phyloP scores from a whole-genome alignment of 2,888 invertebrate genomes.

The Lycia hirtaria region DNA sequence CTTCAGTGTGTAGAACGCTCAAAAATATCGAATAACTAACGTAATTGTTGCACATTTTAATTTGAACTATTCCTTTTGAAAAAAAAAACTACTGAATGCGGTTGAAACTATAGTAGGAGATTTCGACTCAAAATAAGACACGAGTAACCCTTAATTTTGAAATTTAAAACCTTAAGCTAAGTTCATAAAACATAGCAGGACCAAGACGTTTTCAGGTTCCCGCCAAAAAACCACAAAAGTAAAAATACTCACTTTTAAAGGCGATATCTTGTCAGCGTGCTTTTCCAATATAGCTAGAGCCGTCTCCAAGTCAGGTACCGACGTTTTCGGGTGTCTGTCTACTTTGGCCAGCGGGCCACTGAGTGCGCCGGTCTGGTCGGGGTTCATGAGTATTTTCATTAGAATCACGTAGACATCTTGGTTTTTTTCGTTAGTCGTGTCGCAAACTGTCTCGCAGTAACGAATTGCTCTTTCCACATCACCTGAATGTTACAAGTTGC shows the following conservation, averaged over 20 bases:
- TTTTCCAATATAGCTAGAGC: conserved; percentile 93
- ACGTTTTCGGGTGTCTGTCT: conserved; percentile 85
- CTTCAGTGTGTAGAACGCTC: too few relatives aligned
- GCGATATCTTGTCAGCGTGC: conserved; percentile 94
- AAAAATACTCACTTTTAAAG: conserved; percentile 87
- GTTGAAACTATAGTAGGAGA: too few relatives aligned
- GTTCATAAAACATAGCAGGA: too few relatives aligned
- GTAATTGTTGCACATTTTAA: too few relatives aligned
- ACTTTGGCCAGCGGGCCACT: conserved; percentile 77
- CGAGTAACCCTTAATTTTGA: too few relatives aligned
- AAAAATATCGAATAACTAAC: too few relatives aligned
- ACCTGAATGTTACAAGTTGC: conserved; percentile 68
- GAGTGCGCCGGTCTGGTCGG: conserved; percentile 60
- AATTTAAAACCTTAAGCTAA: too few relatives aligned
- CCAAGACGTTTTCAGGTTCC: too few relatives aligned
- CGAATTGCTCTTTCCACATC: conserved; percentile 93
- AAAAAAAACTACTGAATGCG: too few relatives aligned
- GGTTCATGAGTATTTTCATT: conserved; percentile 82
- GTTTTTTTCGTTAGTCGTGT: conserved; percentile 63
- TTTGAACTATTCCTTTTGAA: too few relatives aligned
- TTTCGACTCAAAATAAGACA: too few relatives aligned
- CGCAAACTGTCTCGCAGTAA: conserved; percentile 92
- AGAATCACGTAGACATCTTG: conserved; percentile 87
- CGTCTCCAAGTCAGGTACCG: conserved; percentile 90
- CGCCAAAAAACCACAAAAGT: background rate